Conservation (phyloP, 2,113 vertebrate species). For the Bambusicola thoracicus region DNA sequence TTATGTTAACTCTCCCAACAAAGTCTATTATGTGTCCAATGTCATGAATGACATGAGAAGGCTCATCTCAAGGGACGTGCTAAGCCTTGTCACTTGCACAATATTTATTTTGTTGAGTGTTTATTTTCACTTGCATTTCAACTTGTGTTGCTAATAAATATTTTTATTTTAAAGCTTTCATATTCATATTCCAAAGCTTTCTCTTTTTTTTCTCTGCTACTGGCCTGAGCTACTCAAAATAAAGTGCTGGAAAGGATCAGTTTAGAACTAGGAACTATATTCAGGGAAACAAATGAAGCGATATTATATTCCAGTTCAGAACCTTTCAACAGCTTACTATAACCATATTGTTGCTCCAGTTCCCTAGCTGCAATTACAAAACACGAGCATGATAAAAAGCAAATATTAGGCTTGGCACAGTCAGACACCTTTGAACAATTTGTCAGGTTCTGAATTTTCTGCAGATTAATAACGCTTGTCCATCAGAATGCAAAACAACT, state of each 20-base stretch:
- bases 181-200: background rate
- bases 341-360: background rate
- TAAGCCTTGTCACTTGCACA: background rate
- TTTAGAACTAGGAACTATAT: background rate
- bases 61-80: background rate
- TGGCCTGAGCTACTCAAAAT: background rate
- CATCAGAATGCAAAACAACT: constrained; percentile 40
- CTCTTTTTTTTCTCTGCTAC: background rate
- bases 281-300: background rate
- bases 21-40: background rate
- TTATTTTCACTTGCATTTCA: background rate
- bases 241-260: background rate
- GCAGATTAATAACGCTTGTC: constrained; percentile 11
- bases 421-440: constrained; percentile 11
- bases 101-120: background rate
- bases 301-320: background rate
- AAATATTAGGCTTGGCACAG: constrained; percentile 5
- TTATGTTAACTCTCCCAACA: background rate
- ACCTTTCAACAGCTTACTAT: background rate
- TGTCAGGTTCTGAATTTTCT: constrained; percentile 29
- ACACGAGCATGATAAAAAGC: background rate
- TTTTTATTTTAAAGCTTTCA: background rate
- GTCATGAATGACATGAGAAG: background rate
- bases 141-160: background rate
- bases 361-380: background rate